A percentile compares a stretch with the other conserved stretches of the same genome.
Conservation (phyloP, 1,140 invertebrate genomes). For the Dendroctonus ponderosae region DNA sequence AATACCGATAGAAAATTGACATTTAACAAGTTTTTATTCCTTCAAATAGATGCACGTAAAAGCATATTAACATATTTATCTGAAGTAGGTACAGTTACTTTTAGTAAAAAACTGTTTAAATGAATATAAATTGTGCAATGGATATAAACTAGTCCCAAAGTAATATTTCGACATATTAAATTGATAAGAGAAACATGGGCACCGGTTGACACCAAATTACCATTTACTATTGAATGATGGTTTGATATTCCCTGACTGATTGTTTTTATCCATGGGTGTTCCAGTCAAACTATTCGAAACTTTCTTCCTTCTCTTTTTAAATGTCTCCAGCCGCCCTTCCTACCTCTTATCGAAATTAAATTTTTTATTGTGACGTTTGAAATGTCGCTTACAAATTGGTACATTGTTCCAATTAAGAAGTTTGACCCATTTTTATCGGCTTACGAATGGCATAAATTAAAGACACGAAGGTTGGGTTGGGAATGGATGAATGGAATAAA, state of each 20-base stretch:
- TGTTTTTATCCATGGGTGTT: conserved; percentile 33
- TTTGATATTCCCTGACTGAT: conserved; percentile 31
- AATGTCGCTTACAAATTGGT: conserved; percentile 22
- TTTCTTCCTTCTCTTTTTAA: not conserved
- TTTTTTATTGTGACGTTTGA: conserved; percentile 26
- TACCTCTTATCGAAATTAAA: conserved; percentile 17
- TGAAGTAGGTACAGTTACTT: too few relatives aligned
- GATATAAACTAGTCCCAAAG: conserved; percentile 15
- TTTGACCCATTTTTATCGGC: conserved; percentile 16
- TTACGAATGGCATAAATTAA: conserved; percentile 8
- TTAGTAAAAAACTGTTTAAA: too few relatives aligned
- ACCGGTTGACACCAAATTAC: conserved; percentile 28
- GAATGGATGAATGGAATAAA: conserved; percentile 4
- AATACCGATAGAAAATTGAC: too few relatives aligned
- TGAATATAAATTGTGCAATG: too few relatives aligned
- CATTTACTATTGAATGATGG: conserved; percentile 33
- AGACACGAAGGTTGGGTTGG: conserved; percentile 9
- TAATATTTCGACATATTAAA: conserved; percentile 6
- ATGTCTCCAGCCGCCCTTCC: conserved; percentile 7
- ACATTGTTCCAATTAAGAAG: conserved; percentile 21
- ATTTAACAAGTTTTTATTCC: too few relatives aligned
- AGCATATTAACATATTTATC: too few relatives aligned
- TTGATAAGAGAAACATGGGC: conserved; percentile 29
- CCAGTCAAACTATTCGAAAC: conserved; percentile 12
- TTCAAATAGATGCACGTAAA: too few relatives aligned